Evolutionary conservation across 2,113 vertebrate species (phyloP), one percentile per base, ranked within the genome.

Genomic region (Scomber colias): DNA sequence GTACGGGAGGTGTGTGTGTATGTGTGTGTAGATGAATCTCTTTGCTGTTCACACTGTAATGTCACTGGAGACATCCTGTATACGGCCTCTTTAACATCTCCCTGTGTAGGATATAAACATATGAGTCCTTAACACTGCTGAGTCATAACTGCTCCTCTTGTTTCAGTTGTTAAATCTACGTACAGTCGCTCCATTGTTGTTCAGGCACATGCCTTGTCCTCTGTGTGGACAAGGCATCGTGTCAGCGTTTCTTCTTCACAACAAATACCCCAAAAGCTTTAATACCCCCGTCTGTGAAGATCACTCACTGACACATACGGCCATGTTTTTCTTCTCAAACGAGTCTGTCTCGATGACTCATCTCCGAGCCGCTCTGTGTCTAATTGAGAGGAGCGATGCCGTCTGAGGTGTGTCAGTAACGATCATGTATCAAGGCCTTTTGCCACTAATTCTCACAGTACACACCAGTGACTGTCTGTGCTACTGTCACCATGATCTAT

Each of bases 1-100:
- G 98, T 99, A 92, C 85, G 85, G 61, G 55, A 40, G 46, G 54
- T 61, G 62, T 60, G 79, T 74, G 64, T 74, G 57, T 51, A 16
- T 54, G 27, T 11, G 21, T 11, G 8, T 65, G 19, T 4, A n/a
- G 21, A 27, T 46, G 14, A 12, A 21, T 54, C 15, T 35, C 5
- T 17, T 11, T 19, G 50, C n/a, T 62, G 30, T 79, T 53, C n/a
- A 24, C 31, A n/a, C n/a, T 40, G 7, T 40, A 7, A 40, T 40
- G 62, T 17, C 40, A 31, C 24, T n/a, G 5, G 3, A 30, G 16
- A 35, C 24, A 15, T 27, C 24, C 24, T 27, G 24, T 2, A 27
- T 5, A 9, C 21, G n/a, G 13, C 10, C 12, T 24, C 55, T 61
- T 31, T 35, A 59, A 7, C 3, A 6, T 73, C 31, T 57, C 10